Percentiles rank a stretch among this genome's conserved stretches.
Conservation (phyloP, 2,888 invertebrate genomes). For the Leucoma salicis region DNA sequence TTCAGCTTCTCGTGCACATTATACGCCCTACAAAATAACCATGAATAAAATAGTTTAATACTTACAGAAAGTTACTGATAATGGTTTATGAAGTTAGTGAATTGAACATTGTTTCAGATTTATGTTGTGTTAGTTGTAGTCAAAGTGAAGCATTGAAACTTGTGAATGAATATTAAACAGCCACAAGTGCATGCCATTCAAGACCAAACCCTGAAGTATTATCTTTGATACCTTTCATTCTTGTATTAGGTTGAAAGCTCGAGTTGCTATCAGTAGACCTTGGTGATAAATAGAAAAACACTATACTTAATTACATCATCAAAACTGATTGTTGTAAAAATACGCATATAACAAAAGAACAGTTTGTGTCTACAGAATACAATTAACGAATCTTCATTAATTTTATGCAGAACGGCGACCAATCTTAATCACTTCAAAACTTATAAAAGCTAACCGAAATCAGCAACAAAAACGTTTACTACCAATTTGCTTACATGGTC, state of each 20-base stretch:
- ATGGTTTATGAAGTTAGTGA: conserved; percentile 3
- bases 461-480: conserved; percentile 14
- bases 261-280: conserved; percentile 43
- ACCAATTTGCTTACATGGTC: background rate
- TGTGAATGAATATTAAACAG: conserved; percentile 6
- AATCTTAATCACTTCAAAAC: background rate
- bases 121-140: conserved; percentile 3
- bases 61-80: background rate
- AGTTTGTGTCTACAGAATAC: background rate
- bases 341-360: no score
- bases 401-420: background rate
- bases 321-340: conserved; percentile 1
- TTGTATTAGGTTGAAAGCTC: conserved; percentile 42
- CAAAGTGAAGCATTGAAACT: background rate
- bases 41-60: conserved; percentile 2
- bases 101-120: background rate
- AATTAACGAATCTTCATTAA: background rate
- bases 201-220: conserved; percentile 21
- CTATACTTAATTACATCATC: conserved; percentile 34
- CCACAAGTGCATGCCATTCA: conserved; percentile 28
- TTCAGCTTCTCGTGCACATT: conserved; percentile 11
- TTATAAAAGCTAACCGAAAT: conserved; percentile 5
- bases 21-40: background rate
- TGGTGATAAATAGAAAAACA: conserved; percentile 38
- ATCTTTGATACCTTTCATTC: conserved; percentile 65